phyloP scores from a whole-genome alignment of 2,113 vertebrate genomes.

The Crotophaga sulcirostris region DNA sequence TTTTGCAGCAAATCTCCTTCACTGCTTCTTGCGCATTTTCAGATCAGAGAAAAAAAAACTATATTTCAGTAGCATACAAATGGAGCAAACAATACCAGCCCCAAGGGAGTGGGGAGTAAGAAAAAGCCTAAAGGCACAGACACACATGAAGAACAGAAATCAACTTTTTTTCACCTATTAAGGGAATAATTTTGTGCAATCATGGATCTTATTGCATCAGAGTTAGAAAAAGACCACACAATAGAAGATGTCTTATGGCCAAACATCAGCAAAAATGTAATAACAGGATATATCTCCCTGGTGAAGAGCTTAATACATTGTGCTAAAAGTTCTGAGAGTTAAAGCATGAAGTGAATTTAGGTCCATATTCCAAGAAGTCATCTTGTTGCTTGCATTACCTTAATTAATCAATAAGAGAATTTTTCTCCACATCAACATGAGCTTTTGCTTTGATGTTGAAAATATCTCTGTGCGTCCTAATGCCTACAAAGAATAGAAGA shows the following conservation, averaged over 20 bases:
- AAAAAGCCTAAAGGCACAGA: neutral
- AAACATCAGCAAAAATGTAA: neutral
- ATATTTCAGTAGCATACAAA: conserved; percentile 22
- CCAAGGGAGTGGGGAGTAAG: neutral
- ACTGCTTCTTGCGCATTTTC: conserved; percentile 20
- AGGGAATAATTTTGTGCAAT: conserved; percentile 13
- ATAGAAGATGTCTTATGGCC: neutral
- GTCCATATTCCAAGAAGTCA: neutral
- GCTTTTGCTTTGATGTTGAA: neutral
- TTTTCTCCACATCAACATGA: neutral
- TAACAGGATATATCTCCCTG: neutral
- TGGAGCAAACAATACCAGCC: neutral
- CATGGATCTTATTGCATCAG: neutral
- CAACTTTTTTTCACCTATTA: conserved; percentile 10
- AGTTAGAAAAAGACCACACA: neutral
- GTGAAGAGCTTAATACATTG: neutral
- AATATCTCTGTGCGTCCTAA: neutral
- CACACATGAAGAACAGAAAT: neutral
- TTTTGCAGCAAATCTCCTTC: conserved; percentile 37
- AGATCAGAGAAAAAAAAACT: neutral
- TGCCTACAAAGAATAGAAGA: neutral
- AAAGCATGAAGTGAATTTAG: neutral
- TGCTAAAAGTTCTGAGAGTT: neutral
- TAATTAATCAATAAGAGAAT: neutral
- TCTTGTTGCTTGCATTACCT: neutral